Conservation (phyloP, 2,888 invertebrate species). For the Sminthurides aquaticus region DNA sequence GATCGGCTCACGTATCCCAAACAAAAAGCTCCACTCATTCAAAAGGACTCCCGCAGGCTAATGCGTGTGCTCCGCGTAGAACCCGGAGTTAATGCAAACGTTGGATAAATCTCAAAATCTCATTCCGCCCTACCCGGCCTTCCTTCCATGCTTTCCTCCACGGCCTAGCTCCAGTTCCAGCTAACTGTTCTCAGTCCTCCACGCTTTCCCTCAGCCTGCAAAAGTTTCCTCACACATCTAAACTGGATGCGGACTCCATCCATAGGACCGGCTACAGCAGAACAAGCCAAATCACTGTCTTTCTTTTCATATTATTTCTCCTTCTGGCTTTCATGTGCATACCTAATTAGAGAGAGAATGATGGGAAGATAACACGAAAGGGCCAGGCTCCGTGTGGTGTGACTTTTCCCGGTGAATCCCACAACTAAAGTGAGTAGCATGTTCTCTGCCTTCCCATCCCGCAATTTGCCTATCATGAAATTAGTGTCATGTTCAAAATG, state of each 20-base stretch:
- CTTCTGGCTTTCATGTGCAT: neutral
- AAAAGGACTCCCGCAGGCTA: neutral
- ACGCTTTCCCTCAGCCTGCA: neutral
- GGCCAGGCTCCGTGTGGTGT: neutral
- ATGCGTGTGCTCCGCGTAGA: neutral
- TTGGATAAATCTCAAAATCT: too few species aligned
- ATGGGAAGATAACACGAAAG: neutral
- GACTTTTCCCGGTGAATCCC: neutral
- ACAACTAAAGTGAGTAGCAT: neutral
- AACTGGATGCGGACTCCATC: too few species aligned
- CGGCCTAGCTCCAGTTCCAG: too few species aligned
- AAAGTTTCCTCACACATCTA: too few species aligned
- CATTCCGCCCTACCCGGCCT: too few species aligned
- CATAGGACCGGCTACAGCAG: neutral
- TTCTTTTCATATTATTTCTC: neutral
- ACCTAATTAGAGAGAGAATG: neutral
- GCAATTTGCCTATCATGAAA: neutral
- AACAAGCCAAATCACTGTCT: neutral
- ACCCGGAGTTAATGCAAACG: too few species aligned
- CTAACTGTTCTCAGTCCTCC: too few species aligned
- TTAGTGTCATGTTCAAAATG: neutral
- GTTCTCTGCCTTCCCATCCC: neutral
- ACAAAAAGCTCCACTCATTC: neutral
- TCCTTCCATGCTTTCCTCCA: neutral
- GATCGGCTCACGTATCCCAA: conserved; percentile 9